Percentiles rank a stretch among this genome's conserved stretches.
Conservation (phyloP, 2,113 vertebrate species). For the Thunnus maccoyii region DNA sequence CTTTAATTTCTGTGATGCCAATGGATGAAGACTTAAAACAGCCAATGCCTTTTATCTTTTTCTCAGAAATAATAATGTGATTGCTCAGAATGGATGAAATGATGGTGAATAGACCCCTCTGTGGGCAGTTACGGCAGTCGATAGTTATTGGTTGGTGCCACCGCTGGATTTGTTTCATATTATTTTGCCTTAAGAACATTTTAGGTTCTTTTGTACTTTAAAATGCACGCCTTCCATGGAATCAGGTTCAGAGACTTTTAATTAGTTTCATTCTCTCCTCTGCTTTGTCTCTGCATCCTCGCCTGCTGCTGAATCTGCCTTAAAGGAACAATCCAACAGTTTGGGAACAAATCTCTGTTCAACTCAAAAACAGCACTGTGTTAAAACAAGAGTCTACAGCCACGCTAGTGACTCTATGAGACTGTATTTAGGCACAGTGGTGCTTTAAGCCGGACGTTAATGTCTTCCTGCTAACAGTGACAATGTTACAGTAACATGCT, state of each 20-base stretch:
- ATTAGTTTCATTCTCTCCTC: conserved; percentile 24
- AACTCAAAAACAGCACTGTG: background rate
- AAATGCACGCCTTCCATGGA: conserved; percentile 5
- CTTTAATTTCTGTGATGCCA: conserved; percentile 14
- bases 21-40: conserved; percentile 29
- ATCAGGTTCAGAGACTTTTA: conserved; percentile 9
- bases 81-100: conserved; percentile 24
- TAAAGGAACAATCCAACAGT: background rate
- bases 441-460: no score
- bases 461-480: no score
- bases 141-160: conserved; percentile 3
- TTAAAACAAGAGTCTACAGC: no score
- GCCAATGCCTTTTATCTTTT: conserved; percentile 17
- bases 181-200: conserved; percentile 6
- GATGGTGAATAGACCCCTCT: conserved; percentile 7
- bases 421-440: no score
- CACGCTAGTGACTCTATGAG: no score
- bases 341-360: background rate
- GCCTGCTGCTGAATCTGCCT: background rate
- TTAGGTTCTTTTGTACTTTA: background rate
- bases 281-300: conserved; percentile 1
- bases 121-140: conserved; percentile 8
- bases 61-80: conserved; percentile 25
- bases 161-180: conserved; percentile 24
- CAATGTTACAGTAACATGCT: no score